phyloP scores from a whole-genome alignment of 1,140 invertebrate genomes.

The Euglossa dilemma region DNA sequence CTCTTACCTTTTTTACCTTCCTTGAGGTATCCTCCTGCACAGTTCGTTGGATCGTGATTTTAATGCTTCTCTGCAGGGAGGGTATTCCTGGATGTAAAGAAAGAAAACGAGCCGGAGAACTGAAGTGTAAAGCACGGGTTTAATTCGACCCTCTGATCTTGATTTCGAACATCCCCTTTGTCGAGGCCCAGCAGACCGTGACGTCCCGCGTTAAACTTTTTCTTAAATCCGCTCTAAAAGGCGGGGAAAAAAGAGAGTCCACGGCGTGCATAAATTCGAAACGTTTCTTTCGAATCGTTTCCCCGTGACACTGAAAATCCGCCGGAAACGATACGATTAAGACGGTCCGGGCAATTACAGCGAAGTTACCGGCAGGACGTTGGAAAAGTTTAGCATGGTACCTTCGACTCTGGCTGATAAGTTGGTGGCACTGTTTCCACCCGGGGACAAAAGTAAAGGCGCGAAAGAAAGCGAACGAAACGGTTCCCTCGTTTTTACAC shows the following conservation, averaged over 20 bases:
- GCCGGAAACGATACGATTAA: neutral
- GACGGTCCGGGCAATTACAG: neutral
- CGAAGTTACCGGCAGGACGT: neutral
- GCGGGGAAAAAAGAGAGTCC: too few relatives aligned
- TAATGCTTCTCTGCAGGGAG: neutral
- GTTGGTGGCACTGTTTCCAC: conserved; percentile 5
- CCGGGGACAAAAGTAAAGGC: conserved; percentile 30
- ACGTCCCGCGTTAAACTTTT: neutral
- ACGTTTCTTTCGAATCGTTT: neutral
- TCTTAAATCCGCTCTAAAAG: neutral
- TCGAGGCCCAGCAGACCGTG: neutral
- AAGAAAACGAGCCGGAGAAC: neutral
- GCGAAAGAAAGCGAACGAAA: conserved; percentile 3
- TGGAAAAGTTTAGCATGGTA: conserved; percentile 5
- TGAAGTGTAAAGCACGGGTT: conserved; percentile 14
- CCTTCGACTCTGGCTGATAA: conserved; percentile 1
- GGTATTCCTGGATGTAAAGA: neutral
- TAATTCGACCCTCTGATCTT: conserved; percentile 8
- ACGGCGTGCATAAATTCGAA: neutral
- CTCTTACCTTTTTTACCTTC: neutral
- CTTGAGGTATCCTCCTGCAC: neutral
- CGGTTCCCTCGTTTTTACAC: conserved; percentile 25
- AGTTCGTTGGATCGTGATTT: conserved; percentile 18
- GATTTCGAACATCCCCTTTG: conserved; percentile 18
- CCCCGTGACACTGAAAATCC: neutral